phyloP scores from a whole-genome alignment of 2,113 vertebrate species.

The Puffinus mauretanicus region DNA sequence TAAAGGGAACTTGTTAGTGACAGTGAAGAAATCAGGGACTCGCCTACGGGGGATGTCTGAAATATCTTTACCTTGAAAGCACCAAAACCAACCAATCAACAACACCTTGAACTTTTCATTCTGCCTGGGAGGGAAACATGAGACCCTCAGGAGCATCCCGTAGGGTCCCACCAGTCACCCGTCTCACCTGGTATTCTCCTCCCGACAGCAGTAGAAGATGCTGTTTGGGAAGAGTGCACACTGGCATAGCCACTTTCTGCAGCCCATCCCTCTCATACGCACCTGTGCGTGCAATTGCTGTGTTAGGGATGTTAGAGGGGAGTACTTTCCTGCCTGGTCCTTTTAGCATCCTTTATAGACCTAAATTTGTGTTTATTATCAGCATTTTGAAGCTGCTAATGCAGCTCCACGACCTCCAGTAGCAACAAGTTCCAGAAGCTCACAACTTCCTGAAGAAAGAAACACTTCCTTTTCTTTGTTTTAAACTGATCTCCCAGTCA shows the following conservation, averaged over 20 bases:
- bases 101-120: background rate
- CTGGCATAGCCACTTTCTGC: background rate
- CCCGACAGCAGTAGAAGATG: accelerated
- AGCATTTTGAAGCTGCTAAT: background rate
- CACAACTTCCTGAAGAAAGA: background rate
- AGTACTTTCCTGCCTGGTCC: background rate
- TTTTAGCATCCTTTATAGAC: background rate
- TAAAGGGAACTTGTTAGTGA: background rate
- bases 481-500: background rate
- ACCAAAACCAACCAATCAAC: background rate
- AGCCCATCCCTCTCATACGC: background rate
- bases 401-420: background rate
- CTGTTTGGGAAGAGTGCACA: background rate
- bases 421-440: background rate
- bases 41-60: accelerated
- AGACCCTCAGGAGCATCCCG: background rate
- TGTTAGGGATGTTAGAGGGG: background rate
- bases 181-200: background rate
- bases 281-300: accelerated
- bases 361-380: background rate
- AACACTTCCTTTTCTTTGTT: background rate
- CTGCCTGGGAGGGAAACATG: background rate
- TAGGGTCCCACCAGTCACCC: background rate
- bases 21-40: background rate
- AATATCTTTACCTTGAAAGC: background rate